Conservation (phyloP, 2,797 vertebrate genomes). For the Peromyscus melanophrys region DNA sequence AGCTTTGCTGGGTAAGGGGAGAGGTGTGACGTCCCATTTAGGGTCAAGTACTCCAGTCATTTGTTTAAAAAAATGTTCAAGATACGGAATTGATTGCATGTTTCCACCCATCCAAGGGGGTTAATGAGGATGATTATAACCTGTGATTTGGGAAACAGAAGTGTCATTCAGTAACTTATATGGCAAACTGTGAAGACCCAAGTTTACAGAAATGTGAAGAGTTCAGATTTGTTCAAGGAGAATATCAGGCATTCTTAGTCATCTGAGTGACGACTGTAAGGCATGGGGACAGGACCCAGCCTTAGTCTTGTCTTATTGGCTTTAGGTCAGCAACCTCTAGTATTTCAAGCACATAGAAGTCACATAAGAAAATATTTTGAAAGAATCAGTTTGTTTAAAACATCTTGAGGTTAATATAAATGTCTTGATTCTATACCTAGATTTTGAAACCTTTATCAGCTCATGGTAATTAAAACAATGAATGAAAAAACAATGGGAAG, state of each 20-base stretch:
- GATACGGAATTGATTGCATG: not conserved
- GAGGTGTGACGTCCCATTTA: not conserved
- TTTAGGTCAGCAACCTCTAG: not conserved
- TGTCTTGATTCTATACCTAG: not conserved
- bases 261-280: not conserved
- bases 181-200: not conserved
- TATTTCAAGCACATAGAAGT: not conserved
- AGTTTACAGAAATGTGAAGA: not conserved
- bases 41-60: not conserved
- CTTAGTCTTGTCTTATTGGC: not conserved
- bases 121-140: not conserved
- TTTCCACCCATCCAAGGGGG: not conserved
- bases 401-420: conserved; percentile 1
- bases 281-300: not conserved
- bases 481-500: not conserved
- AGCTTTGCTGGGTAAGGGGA: not conserved
- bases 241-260: not conserved
- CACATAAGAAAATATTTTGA: not conserved
- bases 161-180: not conserved
- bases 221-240: not conserved
- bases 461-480: not conserved
- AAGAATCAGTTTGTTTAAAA: not conserved
- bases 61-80: conserved; percentile 31
- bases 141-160: not conserved
- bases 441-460: not conserved